Conservation (phyloP, 1,140 invertebrate species). For the Cotesia typhae region DNA sequence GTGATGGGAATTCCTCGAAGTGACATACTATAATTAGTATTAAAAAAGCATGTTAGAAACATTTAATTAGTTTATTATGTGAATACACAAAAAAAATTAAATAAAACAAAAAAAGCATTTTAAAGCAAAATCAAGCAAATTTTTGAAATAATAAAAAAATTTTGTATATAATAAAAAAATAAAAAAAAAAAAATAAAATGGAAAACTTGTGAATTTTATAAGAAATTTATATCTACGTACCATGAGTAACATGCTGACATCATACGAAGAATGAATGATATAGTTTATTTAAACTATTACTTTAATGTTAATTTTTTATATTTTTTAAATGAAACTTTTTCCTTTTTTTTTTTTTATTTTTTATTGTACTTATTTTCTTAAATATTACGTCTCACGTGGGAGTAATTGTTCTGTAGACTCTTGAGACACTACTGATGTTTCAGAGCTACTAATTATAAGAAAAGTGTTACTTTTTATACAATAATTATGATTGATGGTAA, state of each 20-base stretch:
- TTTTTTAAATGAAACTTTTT: neutral
- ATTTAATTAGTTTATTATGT: conserved; percentile 22
- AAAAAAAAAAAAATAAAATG: neutral
- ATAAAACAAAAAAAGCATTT: conserved; percentile 1
- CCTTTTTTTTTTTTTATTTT: neutral
- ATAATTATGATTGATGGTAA: neutral
- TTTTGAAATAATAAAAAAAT: too few species aligned
- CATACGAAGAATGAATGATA: conserved; percentile 38
- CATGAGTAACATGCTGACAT: conserved; percentile 47
- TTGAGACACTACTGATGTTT: conserved; percentile 54
- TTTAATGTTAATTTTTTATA: neutral
- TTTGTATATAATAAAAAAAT: too few species aligned
- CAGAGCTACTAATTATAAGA: conserved; percentile 53
- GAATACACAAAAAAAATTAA: conserved; percentile 9
- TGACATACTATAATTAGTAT: conserved; percentile 31
- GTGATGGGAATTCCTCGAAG: conserved; percentile 17
- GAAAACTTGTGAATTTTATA: neutral
- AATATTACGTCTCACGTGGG: neutral
- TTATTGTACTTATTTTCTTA: neutral
- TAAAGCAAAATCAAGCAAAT: too few species aligned
- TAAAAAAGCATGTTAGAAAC: conserved; percentile 25
- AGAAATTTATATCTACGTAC: conserved; percentile 45
- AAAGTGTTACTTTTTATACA: conserved; percentile 22
- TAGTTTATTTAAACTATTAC: neutral
- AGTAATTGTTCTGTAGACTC: conserved; percentile 45